phyloP scores from a whole-genome alignment of 2,888 invertebrate species.

The Melanchra persicariae region DNA sequence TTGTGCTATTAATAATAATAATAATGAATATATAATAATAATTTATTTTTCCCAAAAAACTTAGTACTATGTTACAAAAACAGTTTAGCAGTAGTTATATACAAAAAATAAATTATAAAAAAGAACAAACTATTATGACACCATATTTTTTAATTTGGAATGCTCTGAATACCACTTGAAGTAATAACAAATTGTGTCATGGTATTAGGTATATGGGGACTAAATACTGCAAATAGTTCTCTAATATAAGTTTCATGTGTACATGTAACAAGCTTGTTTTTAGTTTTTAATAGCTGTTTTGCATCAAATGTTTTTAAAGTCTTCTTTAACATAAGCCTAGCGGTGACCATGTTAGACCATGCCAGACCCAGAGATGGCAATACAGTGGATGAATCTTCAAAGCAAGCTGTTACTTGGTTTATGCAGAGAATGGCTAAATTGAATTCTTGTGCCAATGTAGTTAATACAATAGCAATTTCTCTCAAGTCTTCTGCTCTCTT shows the following conservation, averaged over 20 bases:
- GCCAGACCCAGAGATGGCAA: slow-evolving; percentile 85
- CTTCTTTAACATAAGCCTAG: slow-evolving; percentile 70
- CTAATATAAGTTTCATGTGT: slow-evolving; percentile 69
- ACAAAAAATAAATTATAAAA: too few relatives aligned
- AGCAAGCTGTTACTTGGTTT: slow-evolving; percentile 85
- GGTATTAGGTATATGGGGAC: slow-evolving; percentile 79
- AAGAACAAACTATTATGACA: too few relatives aligned
- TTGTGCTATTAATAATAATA: too few relatives aligned
- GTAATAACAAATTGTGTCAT: slow-evolving; percentile 76
- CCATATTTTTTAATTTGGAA: slow-evolving; percentile 31
- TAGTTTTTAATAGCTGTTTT: slow-evolving; percentile 2
- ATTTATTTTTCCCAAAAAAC: too few relatives aligned
- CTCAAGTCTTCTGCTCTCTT: slow-evolving; percentile 86
- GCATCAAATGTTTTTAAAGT: slow-evolving; percentile 42
- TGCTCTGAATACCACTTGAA: slow-evolving; percentile 71
- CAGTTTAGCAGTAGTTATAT: too few relatives aligned
- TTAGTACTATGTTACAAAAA: too few relatives aligned
- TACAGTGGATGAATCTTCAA: slow-evolving; percentile 73
- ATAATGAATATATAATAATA: too few relatives aligned
- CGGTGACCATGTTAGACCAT: slow-evolving; percentile 88
- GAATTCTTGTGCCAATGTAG: slow-evolving; percentile 77
- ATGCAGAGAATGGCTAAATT: slow-evolving; percentile 83
- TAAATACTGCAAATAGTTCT: slow-evolving; percentile 78
- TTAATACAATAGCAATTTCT: slow-evolving; percentile 80
- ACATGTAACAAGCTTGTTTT: background rate